Evolutionary conservation across 2,888 invertebrate genomes (phyloP).

Genomic region (Scaptodrosophila latifasciaeformis): DNA sequence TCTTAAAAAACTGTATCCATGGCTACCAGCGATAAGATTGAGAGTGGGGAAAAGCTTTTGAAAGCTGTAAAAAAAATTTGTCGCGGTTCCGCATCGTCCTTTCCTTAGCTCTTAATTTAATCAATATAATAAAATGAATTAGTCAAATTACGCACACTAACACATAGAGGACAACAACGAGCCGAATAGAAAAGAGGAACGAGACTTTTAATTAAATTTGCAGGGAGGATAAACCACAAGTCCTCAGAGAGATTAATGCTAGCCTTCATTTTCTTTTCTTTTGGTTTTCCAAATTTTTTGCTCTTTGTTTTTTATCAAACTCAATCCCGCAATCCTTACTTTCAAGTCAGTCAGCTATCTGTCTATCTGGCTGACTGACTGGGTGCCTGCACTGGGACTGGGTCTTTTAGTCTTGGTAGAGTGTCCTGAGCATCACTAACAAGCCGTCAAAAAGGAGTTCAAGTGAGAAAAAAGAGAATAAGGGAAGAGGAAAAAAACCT

Average conservation of each 20-base stretch:
- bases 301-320: conserved; percentile 6
- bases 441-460: conserved; percentile 17
- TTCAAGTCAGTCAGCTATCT: neutral
- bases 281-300: too few species aligned
- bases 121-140: conserved; percentile 65
- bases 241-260: conserved; percentile 50
- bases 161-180: too few species aligned
- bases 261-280: conserved; percentile 57
- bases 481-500: conserved; percentile 47
- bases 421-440: conserved; percentile 46
- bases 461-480: conserved; percentile 4
- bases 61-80: too few species aligned
- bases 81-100: too few species aligned
- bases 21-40: conserved; percentile 30
- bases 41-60: too few species aligned
- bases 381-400: too few species aligned
- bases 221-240: conserved; percentile 31
- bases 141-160: conserved; percentile 15
- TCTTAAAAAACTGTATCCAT: conserved; percentile 34
- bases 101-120: conserved; percentile 38
- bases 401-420: too few species aligned
- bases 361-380: conserved; percentile 16
- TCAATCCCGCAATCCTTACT: neutral
- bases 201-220: conserved; percentile 68
- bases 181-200: too few species aligned